These are phyloP conservation scores for Callipepla californica DNA, from an alignment of 2,113 vertebrate genomes.

Conservation along the genomic window DNA sequence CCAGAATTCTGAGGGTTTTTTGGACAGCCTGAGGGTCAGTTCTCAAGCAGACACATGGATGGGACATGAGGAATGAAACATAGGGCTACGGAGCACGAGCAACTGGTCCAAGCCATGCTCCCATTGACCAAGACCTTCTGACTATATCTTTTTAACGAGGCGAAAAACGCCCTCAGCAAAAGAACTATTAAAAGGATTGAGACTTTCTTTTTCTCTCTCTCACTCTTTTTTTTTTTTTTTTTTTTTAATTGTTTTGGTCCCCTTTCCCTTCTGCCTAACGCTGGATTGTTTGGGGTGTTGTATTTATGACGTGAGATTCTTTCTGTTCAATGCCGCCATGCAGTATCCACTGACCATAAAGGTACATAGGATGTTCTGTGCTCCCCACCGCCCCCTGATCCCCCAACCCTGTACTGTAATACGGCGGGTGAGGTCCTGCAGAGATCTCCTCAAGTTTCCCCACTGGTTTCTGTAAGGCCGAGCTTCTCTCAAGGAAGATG, in stretches of 20 bases:
- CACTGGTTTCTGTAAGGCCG: not conserved
- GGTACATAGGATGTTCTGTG: conserved; percentile 64
- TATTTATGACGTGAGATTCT: conserved; percentile 60
- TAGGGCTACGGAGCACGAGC: not conserved
- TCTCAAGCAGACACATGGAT: not conserved
- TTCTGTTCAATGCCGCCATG: conserved; percentile 61
- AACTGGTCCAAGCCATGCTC: not conserved
- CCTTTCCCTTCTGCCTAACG: not conserved
- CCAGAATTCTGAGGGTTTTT: not conserved
- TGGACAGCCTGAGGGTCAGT: not conserved
- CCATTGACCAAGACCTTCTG: not conserved
- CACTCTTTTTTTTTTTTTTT: not conserved
- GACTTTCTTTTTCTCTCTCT: conserved; percentile 13
- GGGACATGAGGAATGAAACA: not conserved
- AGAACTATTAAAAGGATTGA: conserved; percentile 65
- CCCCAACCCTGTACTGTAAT: not conserved
- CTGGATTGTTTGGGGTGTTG: conserved; percentile 49
- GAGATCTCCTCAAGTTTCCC: not conserved
- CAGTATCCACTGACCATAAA: conserved; percentile 67
- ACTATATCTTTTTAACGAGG: conserved; percentile 63
- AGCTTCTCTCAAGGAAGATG: not conserved
- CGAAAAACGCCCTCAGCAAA: conserved; percentile 45
- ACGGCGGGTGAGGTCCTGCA: not conserved
- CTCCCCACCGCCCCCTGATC: not conserved
- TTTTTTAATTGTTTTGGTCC: not conserved